Conservation (phyloP, 1,140 invertebrate genomes). For the Bathynomus jamesi region DNA sequence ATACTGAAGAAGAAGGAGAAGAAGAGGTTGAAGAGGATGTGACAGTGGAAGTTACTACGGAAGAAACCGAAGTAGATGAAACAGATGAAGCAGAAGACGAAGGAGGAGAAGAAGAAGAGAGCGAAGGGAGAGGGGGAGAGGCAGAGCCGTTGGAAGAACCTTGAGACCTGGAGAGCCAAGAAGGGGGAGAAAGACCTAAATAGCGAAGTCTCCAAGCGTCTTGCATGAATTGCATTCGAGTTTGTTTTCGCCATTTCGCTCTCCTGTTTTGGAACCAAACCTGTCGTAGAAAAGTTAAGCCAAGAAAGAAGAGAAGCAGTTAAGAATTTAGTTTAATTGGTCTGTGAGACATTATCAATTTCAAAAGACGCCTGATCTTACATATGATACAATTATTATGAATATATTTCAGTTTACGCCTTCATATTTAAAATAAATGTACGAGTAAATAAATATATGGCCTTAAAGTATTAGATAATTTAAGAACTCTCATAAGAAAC, state of each 20-base stretch:
- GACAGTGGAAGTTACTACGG: neutral
- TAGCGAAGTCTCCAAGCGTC: slow-evolving; percentile 36
- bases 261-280: slow-evolving; percentile 62
- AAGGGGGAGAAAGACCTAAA: slow-evolving; percentile 30
- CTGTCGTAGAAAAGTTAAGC: slow-evolving; percentile 58
- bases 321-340: too few relatives aligned
- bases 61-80: neutral
- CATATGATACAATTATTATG: too few relatives aligned
- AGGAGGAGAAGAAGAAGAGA: neutral
- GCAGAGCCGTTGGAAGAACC: neutral
- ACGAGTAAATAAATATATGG: too few relatives aligned
- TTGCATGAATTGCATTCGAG: slow-evolving; percentile 35
- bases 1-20: neutral
- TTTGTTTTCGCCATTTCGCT: slow-evolving; percentile 92
- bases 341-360: too few relatives aligned
- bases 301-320: neutral
- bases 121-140: slow-evolving; percentile 4
- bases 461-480: too few relatives aligned
- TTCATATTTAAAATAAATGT: too few relatives aligned
- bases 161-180: slow-evolving; percentile 30
- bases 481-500: too few relatives aligned
- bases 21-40: neutral
- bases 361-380: too few relatives aligned
- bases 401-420: too few relatives aligned
- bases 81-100: neutral